Percentiles rank a stretch among this genome's conserved stretches.
phyloP scores from a whole-genome alignment of 2,113 vertebrate species.

The Gymnorhina tibicen region DNA sequence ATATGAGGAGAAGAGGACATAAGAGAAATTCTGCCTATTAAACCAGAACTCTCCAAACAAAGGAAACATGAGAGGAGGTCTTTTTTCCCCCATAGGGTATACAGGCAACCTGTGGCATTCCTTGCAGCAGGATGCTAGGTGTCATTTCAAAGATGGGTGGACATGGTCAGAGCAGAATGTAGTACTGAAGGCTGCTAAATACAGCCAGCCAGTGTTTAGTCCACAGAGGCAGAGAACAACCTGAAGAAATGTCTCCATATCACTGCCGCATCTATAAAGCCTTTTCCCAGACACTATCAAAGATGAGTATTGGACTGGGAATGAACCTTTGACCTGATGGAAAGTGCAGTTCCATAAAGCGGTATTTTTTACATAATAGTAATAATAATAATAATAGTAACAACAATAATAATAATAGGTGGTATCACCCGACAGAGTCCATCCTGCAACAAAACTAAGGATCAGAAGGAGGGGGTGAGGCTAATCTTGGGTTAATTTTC shows the following conservation, averaged over 20 bases:
- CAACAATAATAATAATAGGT: not conserved
- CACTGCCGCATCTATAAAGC: not conserved
- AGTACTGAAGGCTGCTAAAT: not conserved
- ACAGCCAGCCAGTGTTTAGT: not conserved
- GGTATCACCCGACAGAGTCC: not conserved
- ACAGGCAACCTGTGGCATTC: not conserved
- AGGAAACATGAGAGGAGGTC: not conserved
- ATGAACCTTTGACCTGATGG: not conserved
- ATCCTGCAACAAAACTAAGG: not conserved
- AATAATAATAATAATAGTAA: not conserved
- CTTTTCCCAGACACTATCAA: not conserved
- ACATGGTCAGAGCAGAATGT: not conserved
- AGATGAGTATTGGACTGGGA: not conserved
- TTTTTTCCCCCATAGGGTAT: rapidly evolving
- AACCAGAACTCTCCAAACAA: not conserved
- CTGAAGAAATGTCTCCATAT: not conserved
- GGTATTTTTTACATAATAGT: not conserved
- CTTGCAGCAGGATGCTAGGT: not conserved
- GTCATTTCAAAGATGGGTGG: not conserved
- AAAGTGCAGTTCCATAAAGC: not conserved
- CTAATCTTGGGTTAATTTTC: not conserved
- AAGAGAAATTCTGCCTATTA: not conserved
- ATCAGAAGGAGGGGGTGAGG: not conserved
- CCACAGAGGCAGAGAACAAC: not conserved
- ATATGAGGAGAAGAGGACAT: not conserved